These are phyloP conservation scores for Cheumatopsyche charites DNA, from an alignment of 1,140 invertebrate genomes.

Conservation along the genomic window DNA sequence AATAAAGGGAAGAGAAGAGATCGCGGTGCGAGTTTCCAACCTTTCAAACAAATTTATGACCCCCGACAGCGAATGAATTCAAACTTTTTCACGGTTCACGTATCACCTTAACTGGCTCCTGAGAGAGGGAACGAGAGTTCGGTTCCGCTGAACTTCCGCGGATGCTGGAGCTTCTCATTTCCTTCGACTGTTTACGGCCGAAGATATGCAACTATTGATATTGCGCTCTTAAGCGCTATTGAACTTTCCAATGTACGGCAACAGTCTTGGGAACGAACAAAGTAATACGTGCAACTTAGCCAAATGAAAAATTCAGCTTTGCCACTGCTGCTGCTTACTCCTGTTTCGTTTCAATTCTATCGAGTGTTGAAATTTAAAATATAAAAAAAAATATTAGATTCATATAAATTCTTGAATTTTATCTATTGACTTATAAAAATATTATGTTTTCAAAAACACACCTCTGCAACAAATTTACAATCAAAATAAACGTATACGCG, in stretches of 20 bases:
- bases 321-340: not conserved
- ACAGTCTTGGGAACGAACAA: no score
- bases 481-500: constrained; percentile 19
- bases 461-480: constrained; percentile 13
- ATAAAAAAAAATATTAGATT: no score
- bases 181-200: not conserved
- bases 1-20: not conserved
- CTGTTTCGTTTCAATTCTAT: no score
- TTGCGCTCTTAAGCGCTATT: constrained; percentile 9
- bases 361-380: no score
- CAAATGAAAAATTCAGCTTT: not conserved
- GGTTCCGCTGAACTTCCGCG: no score
- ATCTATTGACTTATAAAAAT: no score
- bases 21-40: not conserved
- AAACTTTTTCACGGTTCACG: constrained; percentile 31
- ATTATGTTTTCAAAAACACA: no score
- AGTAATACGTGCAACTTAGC: not conserved
- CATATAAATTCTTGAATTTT: no score
- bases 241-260: not conserved
- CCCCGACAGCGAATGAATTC: constrained; percentile 23
- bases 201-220: not conserved
- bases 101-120: constrained; percentile 23
- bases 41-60: constrained; percentile 32
- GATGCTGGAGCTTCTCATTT: not conserved
- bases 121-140: not conserved